A percentile compares a stretch with the other conserved stretches of the same genome.
Conservation (phyloP, 1,140 invertebrate genomes). For the Lethrus apterus region DNA sequence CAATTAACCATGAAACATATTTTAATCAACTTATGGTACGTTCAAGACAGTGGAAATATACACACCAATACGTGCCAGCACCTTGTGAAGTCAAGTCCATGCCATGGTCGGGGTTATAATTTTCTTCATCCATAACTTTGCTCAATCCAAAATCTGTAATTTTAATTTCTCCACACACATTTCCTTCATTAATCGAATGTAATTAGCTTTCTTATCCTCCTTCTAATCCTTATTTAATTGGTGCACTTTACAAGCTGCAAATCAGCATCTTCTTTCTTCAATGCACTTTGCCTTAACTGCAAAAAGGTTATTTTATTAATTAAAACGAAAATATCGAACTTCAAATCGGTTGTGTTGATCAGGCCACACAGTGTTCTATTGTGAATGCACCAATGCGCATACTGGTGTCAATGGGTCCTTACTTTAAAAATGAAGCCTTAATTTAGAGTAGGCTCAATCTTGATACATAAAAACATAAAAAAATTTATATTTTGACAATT, state of each 20-base stretch:
- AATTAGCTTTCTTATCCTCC: conserved; percentile 99
- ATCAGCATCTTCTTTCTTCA: conserved; percentile 98
- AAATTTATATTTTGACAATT: too few species aligned
- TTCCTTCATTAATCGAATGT: conserved; percentile 95
- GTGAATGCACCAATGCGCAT: too few species aligned
- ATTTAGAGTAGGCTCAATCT: too few species aligned
- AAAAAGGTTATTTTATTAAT: conserved; percentile 29
- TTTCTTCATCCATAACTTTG: conserved; percentile 99
- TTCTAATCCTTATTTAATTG: conserved; percentile 99
- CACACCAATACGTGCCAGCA: conserved; percentile 96
- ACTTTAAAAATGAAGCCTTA: too few species aligned
- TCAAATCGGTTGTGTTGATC: too few species aligned
- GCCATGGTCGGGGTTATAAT: conserved; percentile 95
- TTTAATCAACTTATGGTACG: too few species aligned
- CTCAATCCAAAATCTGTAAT: conserved; percentile 99
- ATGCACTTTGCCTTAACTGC: conserved; percentile 85
- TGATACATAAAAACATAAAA: too few species aligned
- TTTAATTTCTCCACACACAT: conserved; percentile 97
- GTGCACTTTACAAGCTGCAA: conserved; percentile 98
- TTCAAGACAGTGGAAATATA: too few species aligned
- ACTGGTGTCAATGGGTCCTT: too few species aligned
- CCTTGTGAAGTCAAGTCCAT: conserved; percentile 99
- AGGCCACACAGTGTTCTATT: too few species aligned
- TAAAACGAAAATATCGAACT: too few species aligned
- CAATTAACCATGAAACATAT: too few species aligned